A percentile compares a stretch with the other conserved stretches of the same genome.
These are phyloP conservation scores for Xiphorhynchus elegans DNA, from an alignment of 2,113 vertebrate species.

Conservation along the genomic window DNA sequence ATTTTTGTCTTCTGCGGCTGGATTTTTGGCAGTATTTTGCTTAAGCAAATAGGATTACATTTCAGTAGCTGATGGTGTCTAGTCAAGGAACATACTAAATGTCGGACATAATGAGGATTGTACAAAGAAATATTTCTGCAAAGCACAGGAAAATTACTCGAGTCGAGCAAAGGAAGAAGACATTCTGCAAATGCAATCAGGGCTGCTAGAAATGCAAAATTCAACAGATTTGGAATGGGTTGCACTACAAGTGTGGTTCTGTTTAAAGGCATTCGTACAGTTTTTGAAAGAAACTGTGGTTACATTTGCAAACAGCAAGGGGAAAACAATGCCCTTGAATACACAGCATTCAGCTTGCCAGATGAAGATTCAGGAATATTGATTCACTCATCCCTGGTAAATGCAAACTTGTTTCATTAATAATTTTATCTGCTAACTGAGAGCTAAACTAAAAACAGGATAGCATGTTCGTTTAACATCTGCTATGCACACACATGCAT, in stretches of 20 bases:
- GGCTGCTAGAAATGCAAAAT: slow-evolving; percentile 77
- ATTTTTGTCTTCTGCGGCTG: slow-evolving; percentile 56
- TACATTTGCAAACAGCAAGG: slow-evolving; percentile 89
- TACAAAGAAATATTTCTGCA: slow-evolving; percentile 55
- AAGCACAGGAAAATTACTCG: slow-evolving; percentile 58
- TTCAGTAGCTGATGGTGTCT: slow-evolving; percentile 65
- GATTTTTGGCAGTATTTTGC: slow-evolving; percentile 67
- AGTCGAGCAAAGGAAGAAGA: slow-evolving; percentile 66
- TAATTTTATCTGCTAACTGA: slow-evolving; percentile 20
- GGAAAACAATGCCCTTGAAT: slow-evolving; percentile 84
- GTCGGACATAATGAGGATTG: slow-evolving; percentile 66
- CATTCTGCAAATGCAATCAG: slow-evolving; percentile 67
- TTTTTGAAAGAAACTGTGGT: slow-evolving; percentile 93
- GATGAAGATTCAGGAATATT: slow-evolving; percentile 86
- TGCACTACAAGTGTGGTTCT: slow-evolving; percentile 93
- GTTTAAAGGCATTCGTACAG: slow-evolving; percentile 90
- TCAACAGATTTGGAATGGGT: slow-evolving; percentile 86
- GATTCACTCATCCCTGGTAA: slow-evolving; percentile 81
- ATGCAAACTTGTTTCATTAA: slow-evolving; percentile 75
- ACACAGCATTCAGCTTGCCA: slow-evolving; percentile 81
- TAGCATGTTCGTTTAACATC: not conserved
- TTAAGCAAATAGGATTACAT: slow-evolving; percentile 68
- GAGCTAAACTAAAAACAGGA: slow-evolving; percentile 1
- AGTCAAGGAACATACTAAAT: slow-evolving; percentile 45
- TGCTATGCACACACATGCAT: not conserved